Evolutionary conservation across 2,113 vertebrate species (phyloP).

Genomic region (Pelobates fuscus): DNA sequence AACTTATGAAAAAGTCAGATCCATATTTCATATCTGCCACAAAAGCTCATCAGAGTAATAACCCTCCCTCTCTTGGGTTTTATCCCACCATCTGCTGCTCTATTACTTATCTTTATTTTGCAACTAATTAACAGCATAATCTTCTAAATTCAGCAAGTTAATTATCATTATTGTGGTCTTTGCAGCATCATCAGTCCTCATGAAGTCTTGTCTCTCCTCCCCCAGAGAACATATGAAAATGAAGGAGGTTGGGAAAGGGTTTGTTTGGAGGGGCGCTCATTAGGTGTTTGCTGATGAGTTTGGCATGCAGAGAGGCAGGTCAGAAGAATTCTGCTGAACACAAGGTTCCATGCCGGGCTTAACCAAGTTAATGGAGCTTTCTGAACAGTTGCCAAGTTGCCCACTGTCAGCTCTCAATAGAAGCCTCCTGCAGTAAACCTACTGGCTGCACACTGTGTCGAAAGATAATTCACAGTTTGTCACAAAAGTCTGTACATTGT

Average conservation of each 20-base stretch:
- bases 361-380: slow-evolving; percentile 79
- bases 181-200: slow-evolving; percentile 99
- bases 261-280: slow-evolving; percentile 92
- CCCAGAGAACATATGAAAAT: slow-evolving; percentile 84
- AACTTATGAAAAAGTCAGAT: slow-evolving; percentile 91
- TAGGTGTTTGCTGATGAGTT: slow-evolving; percentile 98
- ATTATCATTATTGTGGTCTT: slow-evolving; percentile 99
- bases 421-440: slow-evolving; percentile 72
- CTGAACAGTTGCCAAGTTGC: slow-evolving; percentile 88
- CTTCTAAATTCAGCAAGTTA: slow-evolving; percentile 99
- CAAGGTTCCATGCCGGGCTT: slow-evolving; percentile 91
- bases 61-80: slow-evolving; percentile 98
- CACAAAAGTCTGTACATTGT: slow-evolving; percentile 62
- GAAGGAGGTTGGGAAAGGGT: slow-evolving; percentile 80
- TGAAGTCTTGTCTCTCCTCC: slow-evolving; percentile 91
- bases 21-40: slow-evolving; percentile 99
- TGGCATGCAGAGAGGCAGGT: slow-evolving; percentile 82
- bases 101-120: slow-evolving; percentile 99
- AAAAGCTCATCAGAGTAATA: slow-evolving; percentile 99
- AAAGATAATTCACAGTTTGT: slow-evolving; percentile 77
- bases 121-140: slow-evolving; percentile 99
- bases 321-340: slow-evolving; percentile 97
- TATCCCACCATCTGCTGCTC: slow-evolving; percentile 99
- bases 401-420: slow-evolving; percentile 80
- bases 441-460: slow-evolving; percentile 71